These are phyloP conservation scores for Antrozous pallidus DNA, from an alignment of 2,797 vertebrate genomes.

Conservation along the genomic window DNA sequence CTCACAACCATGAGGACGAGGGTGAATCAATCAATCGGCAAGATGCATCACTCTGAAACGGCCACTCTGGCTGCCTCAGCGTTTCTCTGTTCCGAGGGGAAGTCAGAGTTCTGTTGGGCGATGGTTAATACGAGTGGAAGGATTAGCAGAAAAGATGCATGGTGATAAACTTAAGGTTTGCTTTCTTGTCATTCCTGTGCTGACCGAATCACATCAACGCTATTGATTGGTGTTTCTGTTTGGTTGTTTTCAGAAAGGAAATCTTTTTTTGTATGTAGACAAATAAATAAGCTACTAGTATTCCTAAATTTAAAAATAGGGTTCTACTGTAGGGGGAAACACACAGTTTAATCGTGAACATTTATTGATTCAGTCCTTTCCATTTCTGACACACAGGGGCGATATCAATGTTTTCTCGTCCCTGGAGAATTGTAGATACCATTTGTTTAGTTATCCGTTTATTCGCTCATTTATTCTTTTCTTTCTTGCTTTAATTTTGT, in stretches of 20 bases:
- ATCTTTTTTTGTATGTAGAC: background rate
- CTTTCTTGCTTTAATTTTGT: background rate
- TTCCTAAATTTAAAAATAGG: background rate
- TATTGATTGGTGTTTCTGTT: background rate
- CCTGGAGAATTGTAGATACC: background rate
- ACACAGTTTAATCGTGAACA: background rate
- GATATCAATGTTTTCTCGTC: background rate
- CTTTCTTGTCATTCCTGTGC: slow-evolving; percentile 11
- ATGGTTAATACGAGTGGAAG: background rate
- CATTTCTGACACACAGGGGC: background rate
- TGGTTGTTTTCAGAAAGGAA: background rate
- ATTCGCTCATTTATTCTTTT: no score
- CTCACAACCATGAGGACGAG: background rate
- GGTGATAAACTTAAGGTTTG: background rate
- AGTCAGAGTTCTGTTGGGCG: background rate
- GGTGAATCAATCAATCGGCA: no score
- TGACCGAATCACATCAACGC: background rate
- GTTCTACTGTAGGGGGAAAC: background rate
- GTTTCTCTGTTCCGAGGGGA: background rate
- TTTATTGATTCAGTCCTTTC: background rate
- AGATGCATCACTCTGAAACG: no score
- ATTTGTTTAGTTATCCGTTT: background rate
- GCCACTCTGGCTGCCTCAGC: no score
- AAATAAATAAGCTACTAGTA: background rate
- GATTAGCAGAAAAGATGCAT: background rate